A percentile compares a stretch with the other conserved stretches of the same genome.
Evolutionary conservation across 2,797 vertebrate species (phyloP).

Genomic region (Myoxocephalus aenaeus): DNA sequence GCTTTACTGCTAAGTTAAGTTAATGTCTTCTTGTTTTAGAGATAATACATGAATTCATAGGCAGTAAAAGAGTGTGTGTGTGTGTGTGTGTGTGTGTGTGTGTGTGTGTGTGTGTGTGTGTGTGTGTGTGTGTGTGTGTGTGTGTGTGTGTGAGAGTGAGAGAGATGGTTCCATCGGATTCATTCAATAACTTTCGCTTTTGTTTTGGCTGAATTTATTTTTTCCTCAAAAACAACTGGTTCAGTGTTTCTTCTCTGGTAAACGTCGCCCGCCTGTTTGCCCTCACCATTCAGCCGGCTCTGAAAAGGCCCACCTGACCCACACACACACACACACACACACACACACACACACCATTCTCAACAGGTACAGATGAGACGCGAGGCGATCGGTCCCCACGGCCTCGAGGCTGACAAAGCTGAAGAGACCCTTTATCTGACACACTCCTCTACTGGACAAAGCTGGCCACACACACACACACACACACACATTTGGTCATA

Average conservation of each 20-base stretch:
- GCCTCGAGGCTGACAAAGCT: slow-evolving; percentile 36
- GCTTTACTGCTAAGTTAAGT: no score
- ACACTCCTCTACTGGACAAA: no score
- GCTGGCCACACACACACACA: slow-evolving; percentile 19
- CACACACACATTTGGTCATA: slow-evolving; percentile 24
- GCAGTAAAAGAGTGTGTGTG: no score
- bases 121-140: not conserved
- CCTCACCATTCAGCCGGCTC: slow-evolving; percentile 34
- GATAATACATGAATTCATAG: no score
- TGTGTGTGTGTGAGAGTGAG: slow-evolving; percentile 1
- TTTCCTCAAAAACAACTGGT: not conserved
- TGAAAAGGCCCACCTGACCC: slow-evolving; percentile 43
- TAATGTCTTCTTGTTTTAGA: no score
- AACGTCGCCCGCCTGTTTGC: not conserved
- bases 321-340: not conserved
- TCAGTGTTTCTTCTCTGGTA: no score
- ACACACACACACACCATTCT: slow-evolving; percentile 21
- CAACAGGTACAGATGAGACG: slow-evolving; percentile 55
- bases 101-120: no score
- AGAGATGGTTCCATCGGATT: slow-evolving; percentile 2
- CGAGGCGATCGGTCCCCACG: slow-evolving; percentile 53
- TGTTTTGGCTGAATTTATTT: slow-evolving; percentile 3
- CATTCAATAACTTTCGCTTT: slow-evolving; percentile 17
- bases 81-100: not conserved
- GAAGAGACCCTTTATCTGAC: slow-evolving; percentile 53